phyloP scores from a whole-genome alignment of 2,888 invertebrate species.

The Gastracanthus pulcherrimus region DNA sequence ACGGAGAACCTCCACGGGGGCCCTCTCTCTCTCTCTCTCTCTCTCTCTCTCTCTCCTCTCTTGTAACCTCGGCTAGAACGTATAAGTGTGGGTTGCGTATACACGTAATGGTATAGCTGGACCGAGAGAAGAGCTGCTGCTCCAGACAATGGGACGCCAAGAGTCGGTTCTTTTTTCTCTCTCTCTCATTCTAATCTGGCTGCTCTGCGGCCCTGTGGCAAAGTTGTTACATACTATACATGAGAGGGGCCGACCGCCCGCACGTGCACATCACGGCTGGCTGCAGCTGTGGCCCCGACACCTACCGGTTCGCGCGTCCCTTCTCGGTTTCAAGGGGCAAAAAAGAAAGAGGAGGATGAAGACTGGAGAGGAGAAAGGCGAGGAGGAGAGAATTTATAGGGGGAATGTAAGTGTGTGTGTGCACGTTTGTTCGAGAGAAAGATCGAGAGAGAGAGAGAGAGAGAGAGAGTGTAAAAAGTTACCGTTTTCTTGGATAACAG shows the following conservation, averaged over 20 bases:
- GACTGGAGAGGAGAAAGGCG: not conserved
- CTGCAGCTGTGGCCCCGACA: conserved; percentile 17
- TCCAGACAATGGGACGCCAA: conserved; percentile 58
- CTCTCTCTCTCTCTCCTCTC: too few species aligned
- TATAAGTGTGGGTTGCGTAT: not conserved
- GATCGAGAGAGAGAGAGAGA: not conserved
- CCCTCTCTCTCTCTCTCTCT: conserved; percentile 13
- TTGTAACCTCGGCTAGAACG: too few species aligned
- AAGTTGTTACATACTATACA: too few species aligned
- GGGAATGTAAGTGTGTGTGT: too few species aligned
- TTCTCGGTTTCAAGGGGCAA: conserved; percentile 36
- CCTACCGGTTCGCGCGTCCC: conserved; percentile 26
- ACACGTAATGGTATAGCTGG: conserved; percentile 15
- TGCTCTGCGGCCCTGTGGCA: too few species aligned
- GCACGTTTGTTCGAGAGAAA: too few species aligned
- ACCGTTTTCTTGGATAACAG: conserved; percentile 38
- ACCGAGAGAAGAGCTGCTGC: not conserved
- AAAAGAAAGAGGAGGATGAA: conserved; percentile 10
- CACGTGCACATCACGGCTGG: conserved; percentile 10
- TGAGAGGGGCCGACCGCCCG: too few species aligned
- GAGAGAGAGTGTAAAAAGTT: not conserved
- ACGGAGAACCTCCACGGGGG: conserved; percentile 9
- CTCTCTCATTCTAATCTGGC: conserved; percentile 27
- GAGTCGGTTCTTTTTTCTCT: not conserved
- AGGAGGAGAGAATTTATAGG: too few species aligned